Evolutionary conservation across 2,888 invertebrate species (phyloP).

Genomic region (Girardia tigrina): DNA sequence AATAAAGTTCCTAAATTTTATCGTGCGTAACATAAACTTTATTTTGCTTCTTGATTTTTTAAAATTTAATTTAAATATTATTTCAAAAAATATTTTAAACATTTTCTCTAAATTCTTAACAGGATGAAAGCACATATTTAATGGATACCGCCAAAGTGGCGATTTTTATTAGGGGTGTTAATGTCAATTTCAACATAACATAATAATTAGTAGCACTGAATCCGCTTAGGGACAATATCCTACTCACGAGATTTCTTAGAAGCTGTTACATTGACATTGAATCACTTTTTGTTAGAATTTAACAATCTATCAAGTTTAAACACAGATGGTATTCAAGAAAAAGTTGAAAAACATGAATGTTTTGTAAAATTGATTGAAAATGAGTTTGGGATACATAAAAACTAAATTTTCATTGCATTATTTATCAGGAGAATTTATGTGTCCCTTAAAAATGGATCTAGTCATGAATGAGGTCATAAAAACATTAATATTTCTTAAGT

Average conservation of each 20-base stretch:
- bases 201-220: not conserved
- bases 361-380: not conserved
- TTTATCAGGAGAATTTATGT: too few species aligned
- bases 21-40: too few species aligned
- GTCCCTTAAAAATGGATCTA: not conserved
- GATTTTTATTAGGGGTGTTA: not conserved
- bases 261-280: not conserved
- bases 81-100: too few species aligned
- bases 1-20: too few species aligned
- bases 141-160: not conserved
- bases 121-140: too few species aligned
- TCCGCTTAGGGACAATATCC: not conserved
- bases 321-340: not conserved
- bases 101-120: too few species aligned
- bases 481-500: too few species aligned
- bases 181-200: too few species aligned
- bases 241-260: not conserved
- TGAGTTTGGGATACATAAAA: not conserved
- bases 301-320: not conserved
- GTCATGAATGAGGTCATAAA: not conserved
- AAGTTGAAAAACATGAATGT: not conserved
- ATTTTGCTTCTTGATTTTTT: too few species aligned
- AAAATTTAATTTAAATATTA: too few species aligned
- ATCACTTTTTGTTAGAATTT: not conserved
- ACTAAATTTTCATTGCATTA: not conserved